phyloP scores from a whole-genome alignment of 2,888 invertebrate genomes.

The Latheticus oryzae region DNA sequence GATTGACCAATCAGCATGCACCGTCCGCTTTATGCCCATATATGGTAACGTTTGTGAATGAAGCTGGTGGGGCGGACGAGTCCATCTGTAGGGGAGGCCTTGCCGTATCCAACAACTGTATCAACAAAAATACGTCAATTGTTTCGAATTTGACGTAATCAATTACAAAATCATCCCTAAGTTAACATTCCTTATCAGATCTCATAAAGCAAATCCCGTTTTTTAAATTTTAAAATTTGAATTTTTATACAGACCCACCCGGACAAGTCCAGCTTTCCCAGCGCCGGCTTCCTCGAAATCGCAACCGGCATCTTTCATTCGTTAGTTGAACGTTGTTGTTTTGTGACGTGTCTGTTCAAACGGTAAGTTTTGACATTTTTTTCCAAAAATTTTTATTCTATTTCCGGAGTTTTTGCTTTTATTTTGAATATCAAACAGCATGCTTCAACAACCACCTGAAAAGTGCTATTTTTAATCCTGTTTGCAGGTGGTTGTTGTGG shows the following conservation, averaged over 20 bases:
- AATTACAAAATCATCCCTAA: conserved; percentile 9
- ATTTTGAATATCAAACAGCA: no score
- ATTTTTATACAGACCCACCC: conserved; percentile 53
- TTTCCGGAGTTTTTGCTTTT: no score
- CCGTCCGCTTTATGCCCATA: conserved; percentile 83
- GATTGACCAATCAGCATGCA: conserved; percentile 73
- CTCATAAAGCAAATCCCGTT: background rate
- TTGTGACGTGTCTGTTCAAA: conserved; percentile 62
- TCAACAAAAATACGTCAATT: conserved; percentile 31
- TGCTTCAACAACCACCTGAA: conserved; percentile 22
- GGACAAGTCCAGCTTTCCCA: conserved; percentile 49
- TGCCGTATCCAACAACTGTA: conserved; percentile 29
- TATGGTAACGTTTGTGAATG: conserved; percentile 80
- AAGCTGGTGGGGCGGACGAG: conserved; percentile 68
- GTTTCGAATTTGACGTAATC: conserved; percentile 10
- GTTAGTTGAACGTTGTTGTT: conserved; percentile 61
- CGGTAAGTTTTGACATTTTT: conserved; percentile 57
- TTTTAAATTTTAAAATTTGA: conserved; percentile 54
- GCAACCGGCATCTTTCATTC: conserved; percentile 63
- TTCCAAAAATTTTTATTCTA: conserved; percentile 16
- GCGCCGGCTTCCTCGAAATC: conserved; percentile 58
- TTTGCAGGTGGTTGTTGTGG: conserved; percentile 50
- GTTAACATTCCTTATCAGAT: background rate
- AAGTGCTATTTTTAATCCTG: conserved; percentile 49
- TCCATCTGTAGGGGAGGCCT: conserved; percentile 52